phyloP scores from a whole-genome alignment of 2,113 vertebrate genomes.

The Pluvianellus socialis region DNA sequence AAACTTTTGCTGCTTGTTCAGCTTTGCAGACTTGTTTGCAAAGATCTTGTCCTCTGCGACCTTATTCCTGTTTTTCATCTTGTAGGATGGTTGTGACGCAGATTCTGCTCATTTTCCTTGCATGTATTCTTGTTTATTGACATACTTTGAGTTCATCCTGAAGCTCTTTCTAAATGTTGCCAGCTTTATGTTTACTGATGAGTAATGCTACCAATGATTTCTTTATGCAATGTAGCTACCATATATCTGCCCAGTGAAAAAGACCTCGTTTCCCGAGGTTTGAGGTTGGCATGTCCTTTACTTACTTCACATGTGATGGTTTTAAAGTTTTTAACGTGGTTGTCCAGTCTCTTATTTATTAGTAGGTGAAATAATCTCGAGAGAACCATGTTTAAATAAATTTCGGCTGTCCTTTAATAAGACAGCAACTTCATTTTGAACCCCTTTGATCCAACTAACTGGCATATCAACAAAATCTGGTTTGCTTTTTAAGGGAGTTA shows the following conservation, averaged over 20 bases:
- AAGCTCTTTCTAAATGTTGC: neutral
- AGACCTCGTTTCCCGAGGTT: neutral
- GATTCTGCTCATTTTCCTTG: neutral
- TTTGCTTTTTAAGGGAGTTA: neutral
- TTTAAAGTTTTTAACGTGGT: neutral
- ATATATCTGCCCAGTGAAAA: neutral
- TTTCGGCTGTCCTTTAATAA: neutral
- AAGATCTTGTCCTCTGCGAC: slow-evolving; percentile 19
- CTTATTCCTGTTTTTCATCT: slow-evolving; percentile 26
- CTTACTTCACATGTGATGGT: neutral
- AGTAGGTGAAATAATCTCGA: neutral
- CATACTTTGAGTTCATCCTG: neutral
- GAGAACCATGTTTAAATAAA: neutral
- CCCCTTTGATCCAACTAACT: neutral
- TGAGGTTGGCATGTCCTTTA: neutral
- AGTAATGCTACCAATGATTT: neutral
- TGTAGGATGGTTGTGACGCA: slow-evolving; percentile 8
- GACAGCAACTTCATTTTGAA: neutral
- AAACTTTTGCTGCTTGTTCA: neutral
- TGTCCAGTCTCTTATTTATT: neutral
- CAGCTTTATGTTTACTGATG: neutral
- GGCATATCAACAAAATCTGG: neutral
- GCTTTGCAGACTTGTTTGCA: neutral
- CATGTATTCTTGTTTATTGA: slow-evolving; percentile 24
- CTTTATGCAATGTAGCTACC: neutral